A percentile compares a stretch with the other conserved stretches of the same genome.
phyloP scores from a whole-genome alignment of 1,140 invertebrate genomes.

The Oreohelix idahoensis region DNA sequence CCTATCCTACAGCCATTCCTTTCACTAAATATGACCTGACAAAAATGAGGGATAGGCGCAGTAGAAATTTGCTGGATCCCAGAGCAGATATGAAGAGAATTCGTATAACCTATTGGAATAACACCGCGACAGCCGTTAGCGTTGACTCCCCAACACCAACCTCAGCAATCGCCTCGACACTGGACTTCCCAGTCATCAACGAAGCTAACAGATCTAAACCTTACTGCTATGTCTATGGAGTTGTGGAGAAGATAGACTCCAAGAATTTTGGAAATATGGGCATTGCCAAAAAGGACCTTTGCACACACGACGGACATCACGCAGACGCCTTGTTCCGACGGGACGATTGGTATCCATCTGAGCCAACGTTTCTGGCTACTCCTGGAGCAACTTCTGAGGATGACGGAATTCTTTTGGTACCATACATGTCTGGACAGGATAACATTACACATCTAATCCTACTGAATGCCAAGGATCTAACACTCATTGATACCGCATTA shows the following conservation, averaged over 20 bases:
- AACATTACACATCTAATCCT: background rate
- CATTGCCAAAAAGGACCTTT: background rate
- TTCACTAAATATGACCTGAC: background rate
- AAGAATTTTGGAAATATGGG: background rate
- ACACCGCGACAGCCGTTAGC: background rate
- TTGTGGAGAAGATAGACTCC: background rate
- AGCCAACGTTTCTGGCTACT: background rate
- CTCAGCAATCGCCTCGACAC: background rate
- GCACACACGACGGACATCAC: background rate
- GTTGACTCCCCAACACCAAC: background rate
- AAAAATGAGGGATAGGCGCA: background rate
- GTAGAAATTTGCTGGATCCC: background rate
- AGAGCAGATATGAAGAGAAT: background rate
- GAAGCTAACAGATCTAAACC: background rate
- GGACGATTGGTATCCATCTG: background rate
- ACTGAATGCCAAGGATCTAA: background rate
- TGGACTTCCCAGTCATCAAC: background rate
- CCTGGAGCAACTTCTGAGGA: background rate
- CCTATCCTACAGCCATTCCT: background rate
- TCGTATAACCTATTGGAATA: background rate
- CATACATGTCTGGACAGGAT: background rate
- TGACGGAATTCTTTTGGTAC: background rate
- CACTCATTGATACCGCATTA: background rate
- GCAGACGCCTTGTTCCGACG: background rate
- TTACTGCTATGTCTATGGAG: background rate